Evolutionary conservation across 2,113 vertebrate species (phyloP).

Genomic region (Catharus minimus): DNA sequence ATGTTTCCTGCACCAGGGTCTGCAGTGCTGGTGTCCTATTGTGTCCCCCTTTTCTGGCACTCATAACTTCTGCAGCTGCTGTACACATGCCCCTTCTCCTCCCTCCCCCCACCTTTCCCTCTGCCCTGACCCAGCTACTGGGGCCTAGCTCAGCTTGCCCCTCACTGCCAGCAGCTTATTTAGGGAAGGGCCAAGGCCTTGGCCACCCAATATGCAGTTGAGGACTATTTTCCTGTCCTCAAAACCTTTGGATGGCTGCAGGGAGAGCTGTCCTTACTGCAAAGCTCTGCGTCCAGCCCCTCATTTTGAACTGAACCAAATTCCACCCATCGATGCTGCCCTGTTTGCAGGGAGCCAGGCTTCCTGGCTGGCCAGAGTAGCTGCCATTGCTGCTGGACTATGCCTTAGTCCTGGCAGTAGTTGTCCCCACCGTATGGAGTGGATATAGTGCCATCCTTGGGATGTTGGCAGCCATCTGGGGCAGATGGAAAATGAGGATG

Average conservation of each 20-base stretch:
- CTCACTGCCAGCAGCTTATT: not conserved
- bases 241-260: not conserved
- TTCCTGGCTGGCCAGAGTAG: not conserved
- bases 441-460: not conserved
- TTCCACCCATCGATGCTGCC: not conserved
- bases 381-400: rapidly evolving
- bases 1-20: not conserved
- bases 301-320: not conserved
- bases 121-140: not conserved
- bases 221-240: not conserved
- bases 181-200: not conserved
- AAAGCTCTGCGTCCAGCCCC: not conserved
- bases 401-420: not conserved
- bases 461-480: rapidly evolving
- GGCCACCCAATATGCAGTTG: rapidly evolving
- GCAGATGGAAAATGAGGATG: rapidly evolving
- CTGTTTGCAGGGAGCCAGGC: rapidly evolving
- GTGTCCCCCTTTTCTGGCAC: not conserved
- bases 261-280: rapidly evolving
- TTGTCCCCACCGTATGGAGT: not conserved
- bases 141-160: not conserved
- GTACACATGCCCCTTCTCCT: not conserved
- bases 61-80: not conserved
- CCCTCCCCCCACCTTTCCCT: too few species aligned
- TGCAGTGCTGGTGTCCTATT: not conserved